A percentile compares a stretch with the other conserved stretches of the same genome.
phyloP scores from a whole-genome alignment of 2,113 vertebrate genomes.

The Alexandromys fortis region DNA sequence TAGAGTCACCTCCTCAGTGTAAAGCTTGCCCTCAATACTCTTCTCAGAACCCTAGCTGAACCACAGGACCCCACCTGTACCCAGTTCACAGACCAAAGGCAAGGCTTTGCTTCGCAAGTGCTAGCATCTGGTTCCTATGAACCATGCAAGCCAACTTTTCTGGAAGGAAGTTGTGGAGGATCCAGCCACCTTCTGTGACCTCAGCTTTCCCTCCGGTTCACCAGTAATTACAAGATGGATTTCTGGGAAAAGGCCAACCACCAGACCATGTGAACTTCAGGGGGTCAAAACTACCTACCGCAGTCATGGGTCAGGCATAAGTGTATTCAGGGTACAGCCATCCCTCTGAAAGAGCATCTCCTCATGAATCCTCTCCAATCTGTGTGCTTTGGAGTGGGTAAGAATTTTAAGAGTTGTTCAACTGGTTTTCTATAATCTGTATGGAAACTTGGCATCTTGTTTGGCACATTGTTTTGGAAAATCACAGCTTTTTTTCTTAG shows the following conservation, averaged over 20 bases:
- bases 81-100: neutral
- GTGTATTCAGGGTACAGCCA: neutral
- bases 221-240: neutral
- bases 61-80: neutral
- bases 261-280: neutral
- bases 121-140: neutral
- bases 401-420: conserved; percentile 38
- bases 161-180: neutral
- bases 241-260: neutral
- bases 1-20: neutral
- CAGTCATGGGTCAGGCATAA: neutral
- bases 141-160: neutral
- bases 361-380: neutral
- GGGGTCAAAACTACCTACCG: neutral
- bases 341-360: neutral
- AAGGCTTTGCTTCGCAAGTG: neutral
- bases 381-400: neutral
- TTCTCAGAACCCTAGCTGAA: neutral
- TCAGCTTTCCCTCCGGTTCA: neutral
- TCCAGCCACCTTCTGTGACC: neutral
- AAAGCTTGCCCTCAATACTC: neutral
- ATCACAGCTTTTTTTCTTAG: neutral
- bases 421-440: conserved; percentile 55
- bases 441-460: conserved; percentile 50
- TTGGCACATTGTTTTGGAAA: conserved; percentile 28